Conservation (phyloP, 2,888 invertebrate species). For the Ferdinandea cuprea region DNA sequence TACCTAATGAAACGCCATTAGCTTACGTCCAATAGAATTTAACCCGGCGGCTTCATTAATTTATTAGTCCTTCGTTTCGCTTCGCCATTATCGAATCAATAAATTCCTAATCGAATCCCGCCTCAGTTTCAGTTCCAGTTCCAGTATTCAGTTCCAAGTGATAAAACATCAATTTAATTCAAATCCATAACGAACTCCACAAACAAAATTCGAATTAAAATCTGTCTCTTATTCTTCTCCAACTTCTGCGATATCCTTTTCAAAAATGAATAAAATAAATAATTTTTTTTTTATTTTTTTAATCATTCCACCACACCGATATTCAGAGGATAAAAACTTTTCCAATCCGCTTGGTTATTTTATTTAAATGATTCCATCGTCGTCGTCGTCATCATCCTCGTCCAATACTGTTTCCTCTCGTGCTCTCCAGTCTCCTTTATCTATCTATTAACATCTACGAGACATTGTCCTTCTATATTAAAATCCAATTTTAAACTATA, state of each 20-base stretch:
- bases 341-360: slow-evolving; percentile 58
- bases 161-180: slow-evolving; percentile 11
- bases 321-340: slow-evolving; percentile 47
- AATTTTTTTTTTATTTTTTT: slow-evolving; percentile 4
- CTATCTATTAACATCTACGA: slow-evolving; percentile 39
- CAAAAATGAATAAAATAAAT: slow-evolving; percentile 27
- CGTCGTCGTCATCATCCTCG: too few relatives aligned
- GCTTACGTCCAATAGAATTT: too few relatives aligned
- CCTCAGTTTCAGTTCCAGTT: background rate
- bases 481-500: slow-evolving; percentile 62
- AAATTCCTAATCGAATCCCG: slow-evolving; percentile 13
- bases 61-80: background rate
- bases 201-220: slow-evolving; percentile 20
- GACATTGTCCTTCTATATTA: slow-evolving; percentile 60
- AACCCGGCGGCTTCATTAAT: too few relatives aligned
- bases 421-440: background rate
- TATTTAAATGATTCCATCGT: slow-evolving; percentile 48
- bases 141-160: too few relatives aligned
- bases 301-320: slow-evolving; percentile 16
- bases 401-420: background rate
- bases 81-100: slow-evolving; percentile 10
- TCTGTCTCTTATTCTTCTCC: slow-evolving; percentile 4
- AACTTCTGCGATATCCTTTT: slow-evolving; percentile 19
- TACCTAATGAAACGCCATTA: too few relatives aligned
- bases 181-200: slow-evolving; percentile 4